Conservation (phyloP, 2,888 invertebrate species). For the Chelonus formosanus region DNA sequence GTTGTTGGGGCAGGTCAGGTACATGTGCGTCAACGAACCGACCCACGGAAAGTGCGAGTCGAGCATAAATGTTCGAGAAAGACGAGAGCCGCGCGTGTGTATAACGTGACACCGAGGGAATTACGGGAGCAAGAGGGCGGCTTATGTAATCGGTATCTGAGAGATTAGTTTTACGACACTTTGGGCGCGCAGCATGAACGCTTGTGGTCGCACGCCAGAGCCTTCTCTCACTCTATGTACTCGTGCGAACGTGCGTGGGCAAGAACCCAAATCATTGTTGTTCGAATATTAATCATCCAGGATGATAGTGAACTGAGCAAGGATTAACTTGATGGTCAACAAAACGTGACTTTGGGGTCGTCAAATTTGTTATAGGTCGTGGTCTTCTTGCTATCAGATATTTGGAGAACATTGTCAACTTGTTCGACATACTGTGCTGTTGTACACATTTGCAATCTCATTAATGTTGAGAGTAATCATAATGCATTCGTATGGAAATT, state of each 20-base stretch:
- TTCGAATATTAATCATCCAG: constrained; percentile 36
- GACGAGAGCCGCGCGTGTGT: constrained; percentile 12
- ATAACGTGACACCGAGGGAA: constrained; percentile 15
- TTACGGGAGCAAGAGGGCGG: constrained; percentile 30
- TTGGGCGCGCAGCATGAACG: constrained; percentile 18
- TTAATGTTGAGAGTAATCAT: too few species aligned
- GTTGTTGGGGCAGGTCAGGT: constrained; percentile 42
- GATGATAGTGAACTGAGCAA: constrained; percentile 25
- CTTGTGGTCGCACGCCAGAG: constrained; percentile 16
- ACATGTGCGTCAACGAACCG: constrained; percentile 41
- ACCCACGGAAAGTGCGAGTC: constrained; percentile 40
- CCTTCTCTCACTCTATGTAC: constrained; percentile 8
- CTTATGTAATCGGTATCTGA: constrained; percentile 41
- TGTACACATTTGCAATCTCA: too few species aligned
- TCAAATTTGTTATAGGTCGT: constrained; percentile 52
- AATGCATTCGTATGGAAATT: too few species aligned
- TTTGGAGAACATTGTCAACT: background rate
- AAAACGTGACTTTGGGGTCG: constrained; percentile 36
- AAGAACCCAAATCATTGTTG: constrained; percentile 39
- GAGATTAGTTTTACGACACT: constrained; percentile 41
- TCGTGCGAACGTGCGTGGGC: constrained; percentile 24
- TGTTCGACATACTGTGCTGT: background rate
- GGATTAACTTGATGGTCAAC: constrained; percentile 30
- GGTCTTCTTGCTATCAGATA: constrained; percentile 20
- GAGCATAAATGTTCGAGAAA: constrained; percentile 24